Evolutionary conservation across 1,140 invertebrate genomes (phyloP).

Genomic region (Trialeurodes vaporariorum): DNA sequence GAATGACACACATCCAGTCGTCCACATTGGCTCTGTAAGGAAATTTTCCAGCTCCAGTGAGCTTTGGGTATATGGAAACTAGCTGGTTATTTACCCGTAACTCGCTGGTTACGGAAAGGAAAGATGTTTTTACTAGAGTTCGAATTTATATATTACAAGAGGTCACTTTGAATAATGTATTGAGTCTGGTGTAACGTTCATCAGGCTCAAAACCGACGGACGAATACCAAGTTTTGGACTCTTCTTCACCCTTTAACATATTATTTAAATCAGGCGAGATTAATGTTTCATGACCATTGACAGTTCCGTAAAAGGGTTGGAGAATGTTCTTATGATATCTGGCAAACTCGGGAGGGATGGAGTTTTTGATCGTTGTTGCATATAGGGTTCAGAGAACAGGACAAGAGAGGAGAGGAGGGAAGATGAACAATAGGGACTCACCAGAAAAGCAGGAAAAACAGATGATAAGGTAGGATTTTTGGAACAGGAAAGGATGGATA

Average conservation of each 20-base stretch:
- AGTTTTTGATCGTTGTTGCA: conserved; percentile 32
- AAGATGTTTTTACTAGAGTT: conserved; percentile 5
- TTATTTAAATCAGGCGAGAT: no score
- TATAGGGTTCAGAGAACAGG: no score
- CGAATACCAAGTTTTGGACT: not conserved
- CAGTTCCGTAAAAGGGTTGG: not conserved
- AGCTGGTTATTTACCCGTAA: conserved; percentile 36
- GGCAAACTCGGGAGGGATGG: conserved; percentile 23
- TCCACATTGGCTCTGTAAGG: conserved; percentile 68
- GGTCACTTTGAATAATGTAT: conserved; percentile 33
- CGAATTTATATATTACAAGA: conserved; percentile 22
- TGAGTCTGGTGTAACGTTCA: conserved; percentile 3
- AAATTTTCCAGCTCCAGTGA: no score
- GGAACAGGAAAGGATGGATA: no score
- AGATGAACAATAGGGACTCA: no score
- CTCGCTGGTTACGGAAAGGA: conserved; percentile 36
- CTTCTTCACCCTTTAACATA: no score
- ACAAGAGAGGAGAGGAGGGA: no score
- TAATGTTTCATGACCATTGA: no score
- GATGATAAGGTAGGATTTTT: no score
- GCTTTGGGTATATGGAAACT: conserved; percentile 15
- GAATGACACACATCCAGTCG: conserved; percentile 70
- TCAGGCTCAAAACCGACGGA: conserved; percentile 8
- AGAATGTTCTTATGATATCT: not conserved
- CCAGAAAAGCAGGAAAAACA: no score